Evolutionary conservation across 37 sponge, comb jelly and placozoan genomes (phyloP), one percentile per base, ranked within the genome.

Genomic region (Halichondria panicea): DNA sequence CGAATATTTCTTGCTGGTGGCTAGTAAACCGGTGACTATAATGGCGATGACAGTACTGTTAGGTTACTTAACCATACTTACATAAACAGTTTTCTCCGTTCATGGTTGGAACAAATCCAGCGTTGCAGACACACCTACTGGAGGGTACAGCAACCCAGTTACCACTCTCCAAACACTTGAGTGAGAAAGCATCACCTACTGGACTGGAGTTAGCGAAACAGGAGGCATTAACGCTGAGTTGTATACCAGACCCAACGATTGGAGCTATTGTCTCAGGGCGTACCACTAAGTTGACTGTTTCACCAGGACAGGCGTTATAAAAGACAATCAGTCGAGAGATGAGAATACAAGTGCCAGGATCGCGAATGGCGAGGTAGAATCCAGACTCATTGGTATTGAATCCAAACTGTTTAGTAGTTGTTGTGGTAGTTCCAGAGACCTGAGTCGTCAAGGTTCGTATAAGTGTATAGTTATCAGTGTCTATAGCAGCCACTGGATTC

Each of bases 361-460:
- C 80, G 28, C 48, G 22, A 8, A 79, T 59, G 12, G 40, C 80
- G 33, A 79, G 37, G 61, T 79, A 79, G 61, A 79, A 79, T 1
- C 70, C 70, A 44, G 60, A 30, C 12, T 68, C 46, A 40, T 57
- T 7, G 2, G 56, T 55, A 8, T 21, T 5, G 55, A 72, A 72
- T 1, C 55, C 11, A 28, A 72, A 12, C 19, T 32, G 2, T 33
- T 35, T 36, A 15, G 57, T 54, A 18, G 12, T 0, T 36, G 54
- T 55, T 15, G 22, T n/a, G 27, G 34, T 63, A 2, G 31, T 35
- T 55, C n/a, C n/a, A n/a, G 28, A 42, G 21, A 34, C 65, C 63
- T 76, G 54, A 2, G 54, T n/a, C 24, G 54, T 0, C 33, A 77
- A 33, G 30, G 40, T 30, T 39, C 28, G 2, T 0, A 72, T 40